Evolutionary conservation across 2,888 invertebrate genomes (phyloP).

Genomic region (Drosophila quinaria): DNA sequence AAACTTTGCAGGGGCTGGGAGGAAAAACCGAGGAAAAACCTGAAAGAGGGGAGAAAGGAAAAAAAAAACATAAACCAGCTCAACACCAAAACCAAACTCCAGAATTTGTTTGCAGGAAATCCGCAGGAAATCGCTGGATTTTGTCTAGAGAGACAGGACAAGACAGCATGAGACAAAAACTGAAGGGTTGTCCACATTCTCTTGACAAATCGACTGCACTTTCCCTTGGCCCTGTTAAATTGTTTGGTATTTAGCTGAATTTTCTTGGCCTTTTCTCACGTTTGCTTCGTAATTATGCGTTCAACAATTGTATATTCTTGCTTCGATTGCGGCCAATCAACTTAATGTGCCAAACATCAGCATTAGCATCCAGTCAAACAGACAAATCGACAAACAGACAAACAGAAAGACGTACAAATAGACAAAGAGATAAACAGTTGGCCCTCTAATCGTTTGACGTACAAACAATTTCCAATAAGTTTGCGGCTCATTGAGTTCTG

Average conservation of each 20-base stretch:
- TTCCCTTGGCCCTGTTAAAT: conserved; percentile 48
- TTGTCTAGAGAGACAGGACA: conserved; percentile 42
- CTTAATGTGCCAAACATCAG: conserved; percentile 76
- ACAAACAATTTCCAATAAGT: conserved; percentile 80
- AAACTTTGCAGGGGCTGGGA: conserved; percentile 38
- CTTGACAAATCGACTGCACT: conserved; percentile 54
- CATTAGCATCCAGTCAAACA: conserved; percentile 65
- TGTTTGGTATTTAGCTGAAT: conserved; percentile 66
- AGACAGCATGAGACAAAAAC: conserved; percentile 20
- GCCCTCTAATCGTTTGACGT: conserved; percentile 74
- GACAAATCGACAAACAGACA: conserved; percentile 9
- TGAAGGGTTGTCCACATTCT: conserved; percentile 67
- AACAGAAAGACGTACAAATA: conserved; percentile 7
- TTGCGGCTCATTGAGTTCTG: conserved; percentile 77
- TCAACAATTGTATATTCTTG: conserved; percentile 67
- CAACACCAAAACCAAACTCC: conserved; percentile 65
- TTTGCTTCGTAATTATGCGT: conserved; percentile 69
- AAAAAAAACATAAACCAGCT: conserved; percentile 28
- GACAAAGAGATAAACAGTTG: conserved; percentile 36
- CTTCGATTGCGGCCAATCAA: conserved; percentile 74
- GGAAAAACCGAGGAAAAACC: not conserved
- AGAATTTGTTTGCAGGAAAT: conserved; percentile 79
- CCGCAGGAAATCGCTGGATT: conserved; percentile 81
- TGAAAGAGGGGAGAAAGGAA: not conserved
- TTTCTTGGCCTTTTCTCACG: conserved; percentile 62